phyloP scores from a whole-genome alignment of 2,888 invertebrate genomes.

The Sipha maydis region DNA sequence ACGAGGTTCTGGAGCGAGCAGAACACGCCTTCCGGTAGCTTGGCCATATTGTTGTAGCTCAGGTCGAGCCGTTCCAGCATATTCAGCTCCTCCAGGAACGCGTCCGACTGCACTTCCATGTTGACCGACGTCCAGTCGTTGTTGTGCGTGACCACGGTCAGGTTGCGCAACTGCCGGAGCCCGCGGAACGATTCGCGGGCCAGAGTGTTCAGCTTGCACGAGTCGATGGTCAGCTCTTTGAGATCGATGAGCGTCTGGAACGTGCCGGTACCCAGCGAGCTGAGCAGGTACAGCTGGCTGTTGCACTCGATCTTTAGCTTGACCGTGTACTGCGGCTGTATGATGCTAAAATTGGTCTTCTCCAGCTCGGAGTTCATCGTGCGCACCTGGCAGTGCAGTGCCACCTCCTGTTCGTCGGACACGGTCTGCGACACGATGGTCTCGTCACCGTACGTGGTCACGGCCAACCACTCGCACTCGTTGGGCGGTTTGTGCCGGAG shows the following conservation, averaged over 20 bases:
- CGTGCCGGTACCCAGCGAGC: constrained; percentile 80
- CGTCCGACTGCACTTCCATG: constrained; percentile 78
- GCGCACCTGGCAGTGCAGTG: constrained; percentile 78
- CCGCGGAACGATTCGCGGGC: constrained; percentile 86
- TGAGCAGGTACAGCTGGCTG: constrained; percentile 83
- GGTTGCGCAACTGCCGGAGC: constrained; percentile 79
- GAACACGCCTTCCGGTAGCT: constrained; percentile 79
- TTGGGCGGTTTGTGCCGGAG: constrained; percentile 81
- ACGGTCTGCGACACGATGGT: constrained; percentile 65
- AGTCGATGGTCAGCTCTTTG: constrained; percentile 81
- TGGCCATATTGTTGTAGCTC: constrained; percentile 84
- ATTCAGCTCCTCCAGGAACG: constrained; percentile 79
- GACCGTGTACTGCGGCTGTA: constrained; percentile 83
- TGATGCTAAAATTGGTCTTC: constrained; percentile 84
- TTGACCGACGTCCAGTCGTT: constrained; percentile 86
- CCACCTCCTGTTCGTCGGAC: constrained; percentile 71
- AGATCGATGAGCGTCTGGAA: constrained; percentile 81
- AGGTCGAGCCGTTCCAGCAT: constrained; percentile 80
- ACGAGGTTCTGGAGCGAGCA: constrained; percentile 81
- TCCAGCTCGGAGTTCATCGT: constrained; percentile 85
- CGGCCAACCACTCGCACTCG: constrained; percentile 82
- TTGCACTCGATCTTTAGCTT: constrained; percentile 81
- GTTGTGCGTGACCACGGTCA: constrained; percentile 85
- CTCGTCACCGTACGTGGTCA: constrained; percentile 73
- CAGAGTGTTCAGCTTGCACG: constrained; percentile 84